Conservation (phyloP, 2,888 invertebrate species). For the Dryobotodes eremita region DNA sequence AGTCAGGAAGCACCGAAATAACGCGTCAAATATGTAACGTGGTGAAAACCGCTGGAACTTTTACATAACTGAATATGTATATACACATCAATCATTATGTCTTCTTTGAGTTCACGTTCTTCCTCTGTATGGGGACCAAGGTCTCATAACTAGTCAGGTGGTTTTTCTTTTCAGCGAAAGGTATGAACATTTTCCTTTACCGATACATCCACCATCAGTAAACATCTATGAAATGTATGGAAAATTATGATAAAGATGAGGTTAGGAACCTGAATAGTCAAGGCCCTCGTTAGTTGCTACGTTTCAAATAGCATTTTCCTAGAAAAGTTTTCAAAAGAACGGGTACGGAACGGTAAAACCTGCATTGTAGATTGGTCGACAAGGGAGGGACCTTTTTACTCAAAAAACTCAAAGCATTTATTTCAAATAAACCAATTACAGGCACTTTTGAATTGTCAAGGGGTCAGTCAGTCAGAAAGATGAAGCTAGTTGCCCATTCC, state of each 20-base stretch:
- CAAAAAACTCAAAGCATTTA: no score
- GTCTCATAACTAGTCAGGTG: background rate
- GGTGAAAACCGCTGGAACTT: conserved; percentile 49
- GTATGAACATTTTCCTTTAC: background rate
- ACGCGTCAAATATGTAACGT: conserved; percentile 46
- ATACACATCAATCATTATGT: background rate
- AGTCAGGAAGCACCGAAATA: conserved; percentile 62
- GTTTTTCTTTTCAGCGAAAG: background rate
- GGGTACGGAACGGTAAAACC: no score
- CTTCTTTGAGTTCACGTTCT: background rate
- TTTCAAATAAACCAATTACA: no score
- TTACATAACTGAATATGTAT: conserved; percentile 41
- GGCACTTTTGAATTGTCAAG: no score
- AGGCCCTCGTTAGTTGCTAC: background rate
- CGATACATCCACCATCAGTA: background rate
- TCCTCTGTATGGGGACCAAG: background rate
- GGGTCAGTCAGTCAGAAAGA: no score
- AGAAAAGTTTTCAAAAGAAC: background rate
- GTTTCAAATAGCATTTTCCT: background rate
- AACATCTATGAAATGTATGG: background rate
- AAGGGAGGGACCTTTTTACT: background rate
- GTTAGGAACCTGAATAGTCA: no score
- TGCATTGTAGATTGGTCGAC: background rate
- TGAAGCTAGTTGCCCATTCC: no score
- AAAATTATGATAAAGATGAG: conserved; percentile 4